Conservation (phyloP, 2,797 vertebrate genomes). For the Pogonophryne albipinna region DNA sequence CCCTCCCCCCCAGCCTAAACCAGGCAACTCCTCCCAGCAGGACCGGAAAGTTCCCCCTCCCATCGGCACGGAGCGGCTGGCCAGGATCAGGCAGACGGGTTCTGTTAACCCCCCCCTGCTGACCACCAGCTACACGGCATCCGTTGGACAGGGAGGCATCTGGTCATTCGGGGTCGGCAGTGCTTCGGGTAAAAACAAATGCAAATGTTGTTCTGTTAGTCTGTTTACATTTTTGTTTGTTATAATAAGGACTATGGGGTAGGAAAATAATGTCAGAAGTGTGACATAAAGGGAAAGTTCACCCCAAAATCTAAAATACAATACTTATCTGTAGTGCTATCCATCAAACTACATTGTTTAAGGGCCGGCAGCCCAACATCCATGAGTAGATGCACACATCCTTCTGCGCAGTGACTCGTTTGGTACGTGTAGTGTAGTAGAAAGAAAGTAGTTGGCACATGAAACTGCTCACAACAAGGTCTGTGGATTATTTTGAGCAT, state of each 20-base stretch:
- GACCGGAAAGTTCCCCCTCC: conserved; percentile 98
- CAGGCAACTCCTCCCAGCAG: conserved; percentile 86
- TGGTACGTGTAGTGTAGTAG: too few species aligned
- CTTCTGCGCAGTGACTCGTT: too few species aligned
- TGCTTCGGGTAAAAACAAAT: conserved; percentile 89
- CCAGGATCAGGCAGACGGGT: conserved; percentile 96
- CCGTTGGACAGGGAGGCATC: conserved; percentile 97
- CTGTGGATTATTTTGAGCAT: too few species aligned
- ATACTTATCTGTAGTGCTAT: too few species aligned
- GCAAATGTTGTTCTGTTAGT: neutral
- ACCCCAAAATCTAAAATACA: too few species aligned
- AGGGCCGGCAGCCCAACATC: too few species aligned
- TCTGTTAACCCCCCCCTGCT: conserved; percentile 92
- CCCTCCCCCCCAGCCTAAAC: conserved; percentile 92
- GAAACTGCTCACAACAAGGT: too few species aligned
- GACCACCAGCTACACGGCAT: conserved; percentile 94
- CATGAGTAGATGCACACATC: too few species aligned
- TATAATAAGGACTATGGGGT: neutral
- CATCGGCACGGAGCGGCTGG: conserved; percentile 96
- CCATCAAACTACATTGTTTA: too few species aligned
- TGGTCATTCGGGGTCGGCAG: conserved; percentile 99
- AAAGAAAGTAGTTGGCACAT: too few species aligned
- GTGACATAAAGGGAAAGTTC: neutral
- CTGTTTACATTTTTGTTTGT: neutral
- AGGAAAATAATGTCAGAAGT: neutral